A percentile compares a stretch with the other conserved stretches of the same genome.
phyloP scores from a whole-genome alignment of 1,140 invertebrate species.

The Aphaenogaster floridana region DNA sequence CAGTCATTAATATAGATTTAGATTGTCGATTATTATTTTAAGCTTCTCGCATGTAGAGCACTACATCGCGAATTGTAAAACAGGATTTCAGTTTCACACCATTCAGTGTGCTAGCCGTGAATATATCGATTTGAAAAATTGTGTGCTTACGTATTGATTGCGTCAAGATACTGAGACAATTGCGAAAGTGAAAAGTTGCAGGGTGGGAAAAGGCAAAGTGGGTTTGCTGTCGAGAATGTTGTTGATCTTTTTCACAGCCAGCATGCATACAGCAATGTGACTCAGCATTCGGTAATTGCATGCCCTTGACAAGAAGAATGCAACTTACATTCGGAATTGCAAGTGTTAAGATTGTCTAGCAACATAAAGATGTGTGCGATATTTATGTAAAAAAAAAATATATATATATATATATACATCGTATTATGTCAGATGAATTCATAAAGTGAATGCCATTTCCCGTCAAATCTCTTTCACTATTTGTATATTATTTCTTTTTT shows the following conservation, averaged over 20 bases:
- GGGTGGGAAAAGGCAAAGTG: slow-evolving; percentile 45
- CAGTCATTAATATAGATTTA: neutral
- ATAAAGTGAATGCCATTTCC: neutral
- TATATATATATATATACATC: no score
- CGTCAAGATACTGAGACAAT: slow-evolving; percentile 45
- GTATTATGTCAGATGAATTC: neutral
- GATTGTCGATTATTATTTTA: slow-evolving; percentile 9
- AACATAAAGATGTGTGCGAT: neutral
- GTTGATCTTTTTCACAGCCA: slow-evolving; percentile 61
- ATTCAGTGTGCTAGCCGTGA: slow-evolving; percentile 42
- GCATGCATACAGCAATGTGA: slow-evolving; percentile 40
- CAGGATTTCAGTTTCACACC: slow-evolving; percentile 49
- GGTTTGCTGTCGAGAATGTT: slow-evolving; percentile 70
- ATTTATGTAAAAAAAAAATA: neutral
- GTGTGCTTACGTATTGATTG: slow-evolving; percentile 48
- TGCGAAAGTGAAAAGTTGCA: slow-evolving; percentile 61
- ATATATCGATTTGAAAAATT: slow-evolving; percentile 63
- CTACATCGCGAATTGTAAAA: neutral
- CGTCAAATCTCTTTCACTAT: neutral
- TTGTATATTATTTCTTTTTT: neutral
- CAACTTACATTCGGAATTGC: slow-evolving; percentile 23
- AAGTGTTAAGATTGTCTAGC: slow-evolving; percentile 21
- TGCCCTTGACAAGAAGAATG: slow-evolving; percentile 54
- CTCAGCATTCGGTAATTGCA: slow-evolving; percentile 63
- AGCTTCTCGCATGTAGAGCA: neutral